Evolutionary conservation across 2,888 invertebrate genomes (phyloP), one percentile per base, ranked within the genome.

Genomic region (Thera britannica): DNA sequence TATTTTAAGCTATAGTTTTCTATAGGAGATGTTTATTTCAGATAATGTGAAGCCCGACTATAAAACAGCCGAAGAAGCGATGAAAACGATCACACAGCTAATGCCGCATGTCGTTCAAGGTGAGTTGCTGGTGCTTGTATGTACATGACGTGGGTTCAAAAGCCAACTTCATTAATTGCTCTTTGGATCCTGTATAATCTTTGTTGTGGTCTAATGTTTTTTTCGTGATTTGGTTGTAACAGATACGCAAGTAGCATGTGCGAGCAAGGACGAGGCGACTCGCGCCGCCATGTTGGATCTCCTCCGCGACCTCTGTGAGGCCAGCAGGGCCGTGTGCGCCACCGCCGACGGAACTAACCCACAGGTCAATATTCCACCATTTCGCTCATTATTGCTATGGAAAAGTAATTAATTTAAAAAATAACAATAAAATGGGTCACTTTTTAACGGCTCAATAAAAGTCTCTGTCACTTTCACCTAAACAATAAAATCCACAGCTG

Each of bases 21-120:
- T 11, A 7, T 9, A 55, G n/a, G 1, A 9, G 12, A 11, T n/a
- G 1, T 62, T 59, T 38, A 4, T 66, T 59, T 7, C 67, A 85
- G 86, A 83, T 75, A 77, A 70, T 11, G 73, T 79, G 11, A 76
- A 78, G 2, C 79, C 81, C 0, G 82, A 86, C 73, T 83, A 83
- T 56, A 71, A 72, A 0, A 68, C 74, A 2, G 85, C 85, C 0
- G 81, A 83, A 6, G 46, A 72, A 2, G 80, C 84, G 0, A 65
- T 82, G 23, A 73, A 64, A 1, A 77, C 75, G 1, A 83, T 87
- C 12, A 68, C 77, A 2, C 77, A 82, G 12, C 62, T 85, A 2
- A 74, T 83, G 74, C 84, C 85, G 0, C 72, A 75, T 38, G 68
- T 86, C 12, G 68, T 83, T 0, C 74, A 76, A 75, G 81, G 82